Conservation (phyloP, 2,888 invertebrate species). For the Himalopsyche japonica region DNA sequence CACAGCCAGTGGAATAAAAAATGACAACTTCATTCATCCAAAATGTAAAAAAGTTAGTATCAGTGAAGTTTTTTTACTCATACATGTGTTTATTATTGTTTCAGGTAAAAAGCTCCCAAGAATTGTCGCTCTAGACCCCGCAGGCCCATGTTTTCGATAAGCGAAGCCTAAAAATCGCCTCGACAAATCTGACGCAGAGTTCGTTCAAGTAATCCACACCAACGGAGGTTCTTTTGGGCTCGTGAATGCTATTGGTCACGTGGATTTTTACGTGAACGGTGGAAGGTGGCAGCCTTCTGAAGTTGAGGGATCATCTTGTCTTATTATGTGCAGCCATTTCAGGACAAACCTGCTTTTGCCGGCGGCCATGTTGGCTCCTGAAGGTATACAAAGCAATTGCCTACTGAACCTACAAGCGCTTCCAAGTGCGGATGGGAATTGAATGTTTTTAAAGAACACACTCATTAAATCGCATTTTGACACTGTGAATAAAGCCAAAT, state of each 20-base stretch:
- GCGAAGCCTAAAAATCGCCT: not conserved
- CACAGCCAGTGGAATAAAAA: too few relatives aligned
- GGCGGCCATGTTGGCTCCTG: not conserved
- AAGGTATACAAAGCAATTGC: not conserved
- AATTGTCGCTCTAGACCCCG: conserved; percentile 29
- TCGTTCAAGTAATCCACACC: conserved; percentile 31
- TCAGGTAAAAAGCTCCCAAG: conserved; percentile 29
- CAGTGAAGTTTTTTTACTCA: too few relatives aligned
- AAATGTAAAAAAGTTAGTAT: too few relatives aligned
- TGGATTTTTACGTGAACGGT: conserved; percentile 36
- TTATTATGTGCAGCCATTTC: conserved; percentile 23
- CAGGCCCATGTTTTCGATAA: conserved; percentile 29
- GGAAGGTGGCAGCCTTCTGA: conserved; percentile 21
- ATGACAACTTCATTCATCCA: too few relatives aligned
- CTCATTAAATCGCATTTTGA: too few relatives aligned
- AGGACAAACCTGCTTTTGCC: conserved; percentile 19
- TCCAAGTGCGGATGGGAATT: too few relatives aligned
- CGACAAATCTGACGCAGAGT: conserved; percentile 8
- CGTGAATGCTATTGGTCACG: conserved; percentile 22
- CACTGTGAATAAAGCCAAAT: too few relatives aligned
- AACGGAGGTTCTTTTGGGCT: conserved; percentile 22
- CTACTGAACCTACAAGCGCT: too few relatives aligned
- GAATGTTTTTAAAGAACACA: too few relatives aligned
- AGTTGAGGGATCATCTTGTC: not conserved
- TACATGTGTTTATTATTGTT: not conserved